Percentiles rank a stretch among this genome's conserved stretches.
Evolutionary conservation across 2,113 vertebrate genomes (phyloP).

Genomic region (Platysteira castanea): DNA sequence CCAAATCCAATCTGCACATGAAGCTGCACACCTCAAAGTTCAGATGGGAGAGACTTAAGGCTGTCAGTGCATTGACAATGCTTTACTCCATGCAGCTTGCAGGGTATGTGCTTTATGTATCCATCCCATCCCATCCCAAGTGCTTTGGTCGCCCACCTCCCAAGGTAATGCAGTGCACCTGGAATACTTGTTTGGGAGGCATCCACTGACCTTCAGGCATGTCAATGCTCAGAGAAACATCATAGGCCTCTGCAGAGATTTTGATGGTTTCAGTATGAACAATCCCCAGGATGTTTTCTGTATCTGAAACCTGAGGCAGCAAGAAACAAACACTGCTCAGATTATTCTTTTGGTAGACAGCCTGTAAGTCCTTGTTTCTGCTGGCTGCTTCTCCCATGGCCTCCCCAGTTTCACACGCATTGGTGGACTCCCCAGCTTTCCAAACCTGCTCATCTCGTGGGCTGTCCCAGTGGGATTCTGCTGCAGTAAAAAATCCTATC

Average conservation of each 20-base stretch:
- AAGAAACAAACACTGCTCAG: neutral
- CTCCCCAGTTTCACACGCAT: neutral
- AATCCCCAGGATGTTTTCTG: slow-evolving; percentile 81
- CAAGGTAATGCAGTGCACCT: neutral
- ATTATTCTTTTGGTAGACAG: neutral
- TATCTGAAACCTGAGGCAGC: slow-evolving; percentile 81
- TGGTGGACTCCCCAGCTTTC: neutral
- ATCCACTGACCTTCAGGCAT: slow-evolving; percentile 80
- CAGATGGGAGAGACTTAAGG: neutral
- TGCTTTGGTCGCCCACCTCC: neutral
- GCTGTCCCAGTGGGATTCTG: neutral
- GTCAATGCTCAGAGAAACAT: slow-evolving; percentile 79
- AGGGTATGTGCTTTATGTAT: rapidly evolving
- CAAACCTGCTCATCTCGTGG: neutral
- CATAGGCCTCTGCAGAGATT: slow-evolving; percentile 83
- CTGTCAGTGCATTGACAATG: neutral
- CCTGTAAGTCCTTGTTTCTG: neutral
- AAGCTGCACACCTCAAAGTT: neutral
- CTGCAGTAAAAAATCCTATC: neutral
- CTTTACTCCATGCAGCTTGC: rapidly evolving
- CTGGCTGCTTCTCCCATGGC: neutral
- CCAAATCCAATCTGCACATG: neutral
- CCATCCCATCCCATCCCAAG: neutral
- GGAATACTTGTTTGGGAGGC: neutral
- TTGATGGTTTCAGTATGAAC: slow-evolving; percentile 84